These are phyloP conservation scores for Andrena cerasifolii DNA, from an alignment of 1,140 invertebrate genomes.

Conservation along the genomic window DNA sequence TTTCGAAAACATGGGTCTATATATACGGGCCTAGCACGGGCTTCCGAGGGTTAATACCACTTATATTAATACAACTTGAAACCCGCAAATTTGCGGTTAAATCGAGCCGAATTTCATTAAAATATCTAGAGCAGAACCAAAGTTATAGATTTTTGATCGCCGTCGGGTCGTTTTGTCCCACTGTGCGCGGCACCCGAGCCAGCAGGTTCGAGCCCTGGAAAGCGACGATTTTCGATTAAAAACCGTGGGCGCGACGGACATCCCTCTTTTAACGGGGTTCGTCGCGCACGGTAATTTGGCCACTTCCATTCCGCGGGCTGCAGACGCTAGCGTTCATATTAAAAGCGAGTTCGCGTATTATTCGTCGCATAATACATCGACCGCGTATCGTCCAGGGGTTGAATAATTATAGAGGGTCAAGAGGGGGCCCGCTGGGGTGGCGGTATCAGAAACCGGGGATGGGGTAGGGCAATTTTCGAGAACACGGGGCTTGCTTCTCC, in stretches of 20 bases:
- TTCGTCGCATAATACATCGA: constrained; percentile 26
- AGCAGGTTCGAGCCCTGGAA: neutral
- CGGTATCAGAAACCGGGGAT: too few relatives aligned
- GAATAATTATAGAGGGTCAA: constrained; percentile 47
- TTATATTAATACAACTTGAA: too few relatives aligned
- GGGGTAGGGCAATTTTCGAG: constrained; percentile 57
- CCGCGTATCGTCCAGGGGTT: constrained; percentile 23
- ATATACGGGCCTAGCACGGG: too few relatives aligned
- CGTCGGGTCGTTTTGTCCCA: too few relatives aligned
- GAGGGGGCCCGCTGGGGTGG: constrained; percentile 40
- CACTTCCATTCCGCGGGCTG: neutral
- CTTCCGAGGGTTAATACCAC: too few relatives aligned
- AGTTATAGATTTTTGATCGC: too few relatives aligned
- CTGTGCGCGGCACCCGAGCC: too few relatives aligned
- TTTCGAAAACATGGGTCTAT: too few relatives aligned
- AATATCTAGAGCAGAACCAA: too few relatives aligned
- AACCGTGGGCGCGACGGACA: neutral
- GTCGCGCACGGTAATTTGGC: constrained; percentile 11
- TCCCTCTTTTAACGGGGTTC: neutral
- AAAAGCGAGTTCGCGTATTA: constrained; percentile 25
- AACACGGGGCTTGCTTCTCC: constrained; percentile 41
- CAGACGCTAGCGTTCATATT: constrained; percentile 29
- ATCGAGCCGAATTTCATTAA: too few relatives aligned
- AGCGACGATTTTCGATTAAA: constrained; percentile 21
- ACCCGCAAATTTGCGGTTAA: too few relatives aligned